These are phyloP conservation scores for Gopherus flavomarginatus DNA, from an alignment of 2,113 vertebrate genomes.

Conservation along the genomic window DNA sequence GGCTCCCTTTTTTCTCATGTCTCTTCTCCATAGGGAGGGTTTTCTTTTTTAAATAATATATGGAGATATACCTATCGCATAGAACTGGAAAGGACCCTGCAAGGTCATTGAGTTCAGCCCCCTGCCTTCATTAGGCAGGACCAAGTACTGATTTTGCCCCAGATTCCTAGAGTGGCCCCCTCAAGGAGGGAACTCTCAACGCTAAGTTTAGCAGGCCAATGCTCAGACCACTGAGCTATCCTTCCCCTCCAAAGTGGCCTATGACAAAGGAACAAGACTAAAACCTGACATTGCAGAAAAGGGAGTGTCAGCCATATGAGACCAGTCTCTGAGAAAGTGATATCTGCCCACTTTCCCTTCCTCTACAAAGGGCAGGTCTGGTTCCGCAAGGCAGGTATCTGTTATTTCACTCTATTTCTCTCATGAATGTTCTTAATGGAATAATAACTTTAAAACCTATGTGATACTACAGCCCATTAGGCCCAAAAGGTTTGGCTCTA, in stretches of 20 bases:
- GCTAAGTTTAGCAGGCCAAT: no score
- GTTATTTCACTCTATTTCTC: background rate
- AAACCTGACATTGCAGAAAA: rapidly evolving
- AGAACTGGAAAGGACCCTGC: no score
- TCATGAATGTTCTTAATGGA: background rate
- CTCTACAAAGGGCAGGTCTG: background rate
- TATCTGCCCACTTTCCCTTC: background rate
- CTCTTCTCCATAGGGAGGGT: background rate
- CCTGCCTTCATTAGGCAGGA: no score
- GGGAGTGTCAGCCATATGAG: background rate
- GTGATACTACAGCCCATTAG: background rate
- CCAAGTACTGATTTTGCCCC: no score
- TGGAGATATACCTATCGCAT: no score
- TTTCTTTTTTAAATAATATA: no score
- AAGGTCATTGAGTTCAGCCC: no score
- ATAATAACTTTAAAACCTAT: background rate
- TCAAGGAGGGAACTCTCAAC: no score
- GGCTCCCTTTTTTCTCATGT: background rate
- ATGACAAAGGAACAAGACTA: background rate
- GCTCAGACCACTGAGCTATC: no score
- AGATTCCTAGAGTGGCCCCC: no score
- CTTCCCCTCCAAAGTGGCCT: background rate
- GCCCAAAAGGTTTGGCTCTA: background rate
- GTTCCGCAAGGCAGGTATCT: background rate
- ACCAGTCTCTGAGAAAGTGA: background rate